These are phyloP conservation scores for Notolabrus celidotus DNA, from an alignment of 2,797 vertebrate species.

Conservation along the genomic window DNA sequence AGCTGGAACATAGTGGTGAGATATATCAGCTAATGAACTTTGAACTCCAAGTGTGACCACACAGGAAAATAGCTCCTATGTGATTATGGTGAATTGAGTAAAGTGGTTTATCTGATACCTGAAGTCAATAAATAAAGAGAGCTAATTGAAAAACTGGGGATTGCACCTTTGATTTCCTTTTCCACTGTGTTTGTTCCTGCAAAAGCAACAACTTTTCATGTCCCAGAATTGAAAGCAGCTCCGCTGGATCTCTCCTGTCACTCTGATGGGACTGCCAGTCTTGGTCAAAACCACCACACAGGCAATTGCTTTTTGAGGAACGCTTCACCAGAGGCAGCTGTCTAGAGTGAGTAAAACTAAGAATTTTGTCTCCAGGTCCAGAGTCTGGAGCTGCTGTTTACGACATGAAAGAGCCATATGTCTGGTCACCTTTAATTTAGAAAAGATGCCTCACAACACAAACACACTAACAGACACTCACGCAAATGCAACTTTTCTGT, in stretches of 20 bases:
- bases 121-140: constrained; percentile 10
- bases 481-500: neutral
- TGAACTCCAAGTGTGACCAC: too few relatives aligned
- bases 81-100: too few relatives aligned
- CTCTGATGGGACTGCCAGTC: constrained; percentile 26
- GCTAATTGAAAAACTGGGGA: neutral
- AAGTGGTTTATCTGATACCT: neutral
- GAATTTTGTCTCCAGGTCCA: constrained; percentile 41
- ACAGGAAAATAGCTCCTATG: too few relatives aligned
- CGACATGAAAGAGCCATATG: constrained; percentile 47
- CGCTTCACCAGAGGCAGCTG: constrained; percentile 28
- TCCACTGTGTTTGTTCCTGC: constrained; percentile 4
- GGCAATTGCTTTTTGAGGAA: constrained; percentile 35
- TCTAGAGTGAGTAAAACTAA: constrained; percentile 35
- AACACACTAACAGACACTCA: neutral
- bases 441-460: constrained; percentile 23
- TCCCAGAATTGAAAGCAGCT: constrained; percentile 24
- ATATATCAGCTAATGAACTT: too few relatives aligned
- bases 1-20: too few relatives aligned
- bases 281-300: constrained; percentile 37
- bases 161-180: neutral
- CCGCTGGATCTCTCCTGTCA: constrained; percentile 10
- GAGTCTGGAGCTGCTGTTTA: constrained; percentile 54
- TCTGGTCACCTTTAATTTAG: constrained; percentile 56
- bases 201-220: constrained; percentile 17